Conservation (phyloP, 2,113 vertebrate species). For the Zosterops borbonicus region DNA sequence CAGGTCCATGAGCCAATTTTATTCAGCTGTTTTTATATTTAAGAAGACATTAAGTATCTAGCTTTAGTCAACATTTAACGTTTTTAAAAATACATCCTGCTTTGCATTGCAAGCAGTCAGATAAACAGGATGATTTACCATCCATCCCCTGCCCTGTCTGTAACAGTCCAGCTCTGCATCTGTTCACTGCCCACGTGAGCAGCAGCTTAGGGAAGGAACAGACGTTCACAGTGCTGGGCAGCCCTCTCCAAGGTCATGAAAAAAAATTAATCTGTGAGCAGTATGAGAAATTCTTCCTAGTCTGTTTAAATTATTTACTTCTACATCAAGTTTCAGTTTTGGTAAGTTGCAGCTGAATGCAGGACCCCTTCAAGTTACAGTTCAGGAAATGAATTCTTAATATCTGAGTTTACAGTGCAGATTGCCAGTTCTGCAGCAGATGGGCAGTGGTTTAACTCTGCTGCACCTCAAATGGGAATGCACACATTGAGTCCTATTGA, state of each 20-base stretch:
- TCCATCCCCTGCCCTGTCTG: not conserved
- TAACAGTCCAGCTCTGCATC: rapidly evolving
- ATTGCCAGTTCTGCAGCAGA: not conserved
- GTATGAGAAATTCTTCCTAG: not conserved
- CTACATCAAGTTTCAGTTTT: not conserved
- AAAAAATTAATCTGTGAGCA: not conserved
- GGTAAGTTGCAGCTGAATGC: not conserved
- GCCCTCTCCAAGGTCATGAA: not conserved
- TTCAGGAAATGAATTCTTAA: not conserved
- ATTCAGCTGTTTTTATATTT: not conserved
- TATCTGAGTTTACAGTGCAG: not conserved
- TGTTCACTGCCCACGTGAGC: not conserved
- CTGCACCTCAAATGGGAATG: not conserved
- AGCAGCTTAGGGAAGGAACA: not conserved
- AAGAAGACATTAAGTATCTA: not conserved
- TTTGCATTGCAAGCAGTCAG: not conserved
- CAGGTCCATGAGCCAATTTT: not conserved
- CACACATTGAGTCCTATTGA: not conserved
- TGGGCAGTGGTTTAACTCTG: not conserved
- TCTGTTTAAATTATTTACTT: not conserved
- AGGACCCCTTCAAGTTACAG: not conserved
- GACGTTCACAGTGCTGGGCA: not conserved
- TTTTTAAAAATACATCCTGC: not conserved
- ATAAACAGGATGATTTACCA: not conserved
- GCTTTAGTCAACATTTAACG: not conserved